Evolutionary conservation across 1,140 invertebrate genomes (phyloP).

Genomic region (Pogonus chalceus): DNA sequence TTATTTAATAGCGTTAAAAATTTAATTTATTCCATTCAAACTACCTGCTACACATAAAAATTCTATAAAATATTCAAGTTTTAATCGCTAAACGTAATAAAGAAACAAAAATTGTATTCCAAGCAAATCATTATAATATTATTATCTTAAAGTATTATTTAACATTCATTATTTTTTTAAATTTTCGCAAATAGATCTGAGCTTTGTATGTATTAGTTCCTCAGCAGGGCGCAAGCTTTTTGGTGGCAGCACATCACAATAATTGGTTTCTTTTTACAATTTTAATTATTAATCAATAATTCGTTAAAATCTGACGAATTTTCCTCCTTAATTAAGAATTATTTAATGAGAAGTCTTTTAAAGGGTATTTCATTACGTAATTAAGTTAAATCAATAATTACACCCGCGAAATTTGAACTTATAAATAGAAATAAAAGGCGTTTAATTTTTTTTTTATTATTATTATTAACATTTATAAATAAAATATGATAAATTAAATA

Average conservation of each 20-base stretch:
- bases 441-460: not conserved
- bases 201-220: not conserved
- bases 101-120: not conserved
- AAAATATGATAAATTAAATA: not conserved
- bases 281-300: not conserved
- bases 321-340: not conserved
- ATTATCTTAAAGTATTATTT: not conserved
- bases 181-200: not conserved
- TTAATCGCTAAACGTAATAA: not conserved
- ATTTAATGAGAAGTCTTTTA: not conserved
- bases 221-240: not conserved
- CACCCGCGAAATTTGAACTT: not conserved
- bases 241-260: not conserved
- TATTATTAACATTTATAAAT: not conserved
- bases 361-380: not conserved
- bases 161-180: not conserved
- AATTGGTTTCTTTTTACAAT: not conserved
- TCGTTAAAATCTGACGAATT: not conserved
- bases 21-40: too few relatives aligned
- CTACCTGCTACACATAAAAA: too few relatives aligned
- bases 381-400: not conserved
- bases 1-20: too few relatives aligned
- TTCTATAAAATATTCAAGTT: too few relatives aligned
- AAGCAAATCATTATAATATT: not conserved
- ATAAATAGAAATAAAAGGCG: not conserved